phyloP scores from a whole-genome alignment of 2,888 invertebrate genomes.

The Bombylius major region DNA sequence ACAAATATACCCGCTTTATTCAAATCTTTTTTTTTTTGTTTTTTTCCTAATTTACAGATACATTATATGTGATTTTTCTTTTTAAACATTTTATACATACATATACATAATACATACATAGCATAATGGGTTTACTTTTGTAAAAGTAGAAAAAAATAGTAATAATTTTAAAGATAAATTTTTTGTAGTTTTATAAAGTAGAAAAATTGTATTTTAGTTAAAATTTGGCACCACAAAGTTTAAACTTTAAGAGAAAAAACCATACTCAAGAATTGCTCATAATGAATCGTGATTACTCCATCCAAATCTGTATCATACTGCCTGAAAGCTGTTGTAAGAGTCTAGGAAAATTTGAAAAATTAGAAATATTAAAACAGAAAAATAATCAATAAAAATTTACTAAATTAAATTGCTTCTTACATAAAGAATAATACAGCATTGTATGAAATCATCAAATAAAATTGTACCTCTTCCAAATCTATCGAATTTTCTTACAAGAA shows the following conservation, averaged over 20 bases:
- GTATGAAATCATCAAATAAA: constrained; percentile 96
- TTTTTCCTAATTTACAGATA: too few relatives aligned
- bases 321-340: constrained; percentile 75
- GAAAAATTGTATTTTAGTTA: too few relatives aligned
- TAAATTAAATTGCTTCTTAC: constrained; percentile 43
- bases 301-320: constrained; percentile 84
- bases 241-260: constrained; percentile 69
- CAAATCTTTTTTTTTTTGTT: too few relatives aligned
- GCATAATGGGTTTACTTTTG: too few relatives aligned
- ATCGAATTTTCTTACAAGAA: constrained; percentile 86
- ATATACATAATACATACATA: too few relatives aligned
- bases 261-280: constrained; percentile 90
- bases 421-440: constrained; percentile 85
- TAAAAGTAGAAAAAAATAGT: too few relatives aligned
- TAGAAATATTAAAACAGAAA: constrained; percentile 3
- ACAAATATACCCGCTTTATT: too few relatives aligned
- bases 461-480: constrained; percentile 81
- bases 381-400: background rate
- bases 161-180: too few relatives aligned
- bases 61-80: too few relatives aligned
- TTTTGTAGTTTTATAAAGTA: too few relatives aligned
- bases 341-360: constrained; percentile 47
- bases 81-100: too few relatives aligned
- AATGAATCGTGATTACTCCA: constrained; percentile 89
- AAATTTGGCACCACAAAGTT: background rate